A percentile compares a stretch with the other conserved stretches of the same genome.
These are phyloP conservation scores for Parascotia fuliginaria DNA, from an alignment of 2,888 invertebrate genomes.

Conservation along the genomic window DNA sequence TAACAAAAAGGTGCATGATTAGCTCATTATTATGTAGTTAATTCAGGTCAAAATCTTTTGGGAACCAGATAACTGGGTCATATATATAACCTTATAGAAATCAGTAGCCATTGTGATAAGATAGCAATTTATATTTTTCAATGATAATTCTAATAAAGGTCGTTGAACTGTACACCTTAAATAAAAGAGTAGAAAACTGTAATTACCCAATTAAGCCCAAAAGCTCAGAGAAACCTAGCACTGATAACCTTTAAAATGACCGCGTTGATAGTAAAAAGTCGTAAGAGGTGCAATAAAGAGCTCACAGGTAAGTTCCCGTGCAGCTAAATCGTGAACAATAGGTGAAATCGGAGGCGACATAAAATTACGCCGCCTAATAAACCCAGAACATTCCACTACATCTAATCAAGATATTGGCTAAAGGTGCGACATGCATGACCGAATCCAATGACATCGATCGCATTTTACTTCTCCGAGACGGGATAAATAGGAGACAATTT, in stretches of 20 bases:
- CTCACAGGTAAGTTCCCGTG: constrained; percentile 61
- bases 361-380: constrained; percentile 52
- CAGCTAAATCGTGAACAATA: constrained; percentile 71
- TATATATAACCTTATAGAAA: constrained; percentile 30
- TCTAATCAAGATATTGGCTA: constrained; percentile 49
- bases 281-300: constrained; percentile 53
- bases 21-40: neutral
- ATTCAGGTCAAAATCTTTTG: neutral
- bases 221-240: constrained; percentile 29
- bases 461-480: constrained; percentile 56
- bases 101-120: constrained; percentile 39
- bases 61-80: constrained; percentile 32
- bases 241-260: constrained; percentile 65
- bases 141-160: constrained; percentile 60
- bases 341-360: constrained; percentile 69
- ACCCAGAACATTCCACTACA: constrained; percentile 62
- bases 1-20: neutral
- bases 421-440: constrained; percentile 77
- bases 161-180: constrained; percentile 50
- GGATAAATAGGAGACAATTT: constrained; percentile 54
- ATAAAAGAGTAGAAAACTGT: constrained; percentile 24
- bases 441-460: constrained; percentile 78
- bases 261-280: constrained; percentile 60
- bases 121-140: constrained; percentile 43
- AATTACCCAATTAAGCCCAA: constrained; percentile 31